Evolutionary conservation across 1,140 invertebrate genomes (phyloP).

Genomic region (Diplogasteroides magnus): DNA sequence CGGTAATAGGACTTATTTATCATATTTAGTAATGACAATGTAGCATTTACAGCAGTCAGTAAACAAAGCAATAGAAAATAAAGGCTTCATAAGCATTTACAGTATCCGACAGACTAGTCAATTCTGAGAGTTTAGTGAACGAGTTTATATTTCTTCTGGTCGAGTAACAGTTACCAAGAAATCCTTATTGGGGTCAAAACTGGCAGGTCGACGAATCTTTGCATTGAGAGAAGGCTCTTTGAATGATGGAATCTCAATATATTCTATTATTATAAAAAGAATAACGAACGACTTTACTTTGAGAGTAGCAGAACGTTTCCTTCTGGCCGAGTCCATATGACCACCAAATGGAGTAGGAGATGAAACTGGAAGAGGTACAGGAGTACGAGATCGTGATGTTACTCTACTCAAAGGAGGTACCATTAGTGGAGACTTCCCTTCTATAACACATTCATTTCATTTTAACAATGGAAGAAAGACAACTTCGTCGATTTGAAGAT

Average conservation of each 20-base stretch:
- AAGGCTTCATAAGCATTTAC: neutral
- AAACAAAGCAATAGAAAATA: no score
- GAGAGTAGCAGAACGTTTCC: neutral
- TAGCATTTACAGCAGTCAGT: neutral
- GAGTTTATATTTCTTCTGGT: no score
- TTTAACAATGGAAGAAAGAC: neutral
- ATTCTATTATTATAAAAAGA: no score
- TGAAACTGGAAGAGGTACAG: neutral
- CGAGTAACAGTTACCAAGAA: neutral
- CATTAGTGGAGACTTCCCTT: no score
- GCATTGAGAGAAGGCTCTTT: neutral
- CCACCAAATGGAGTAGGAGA: neutral
- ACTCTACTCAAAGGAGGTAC: no score
- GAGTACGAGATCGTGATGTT: neutral
- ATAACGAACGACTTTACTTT: no score
- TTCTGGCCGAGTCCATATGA: neutral
- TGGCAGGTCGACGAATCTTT: neutral
- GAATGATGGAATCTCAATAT: neutral
- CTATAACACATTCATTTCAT: no score
- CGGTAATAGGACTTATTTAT: neutral
- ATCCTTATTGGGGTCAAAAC: neutral
- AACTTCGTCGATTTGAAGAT: neutral
- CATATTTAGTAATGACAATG: neutral
- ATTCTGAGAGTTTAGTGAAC: neutral
- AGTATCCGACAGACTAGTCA: neutral